phyloP scores from a whole-genome alignment of 2,113 vertebrate genomes.

The Leucosticte australis region DNA sequence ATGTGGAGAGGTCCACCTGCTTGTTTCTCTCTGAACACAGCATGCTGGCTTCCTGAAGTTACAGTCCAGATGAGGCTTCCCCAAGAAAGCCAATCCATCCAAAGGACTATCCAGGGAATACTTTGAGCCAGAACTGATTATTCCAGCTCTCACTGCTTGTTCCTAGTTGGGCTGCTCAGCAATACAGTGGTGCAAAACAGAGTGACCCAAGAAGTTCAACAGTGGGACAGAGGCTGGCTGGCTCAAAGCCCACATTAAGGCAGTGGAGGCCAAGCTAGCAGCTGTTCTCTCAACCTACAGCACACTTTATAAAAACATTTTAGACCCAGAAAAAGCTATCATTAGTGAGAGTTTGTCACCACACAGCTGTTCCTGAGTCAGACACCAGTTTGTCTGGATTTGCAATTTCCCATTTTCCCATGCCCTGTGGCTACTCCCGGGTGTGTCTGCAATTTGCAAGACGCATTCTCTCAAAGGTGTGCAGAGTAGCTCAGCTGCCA shows the following conservation, averaged over 20 bases:
- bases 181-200: fast-evolving
- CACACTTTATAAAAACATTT: not conserved
- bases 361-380: not conserved
- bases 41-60: not conserved
- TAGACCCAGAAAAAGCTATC: not conserved
- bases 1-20: not conserved
- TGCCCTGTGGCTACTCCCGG: not conserved
- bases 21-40: not conserved
- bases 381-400: not conserved
- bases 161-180: not conserved
- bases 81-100: not conserved
- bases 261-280: not conserved
- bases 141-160: not conserved
- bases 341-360: not conserved
- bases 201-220: not conserved
- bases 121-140: not conserved
- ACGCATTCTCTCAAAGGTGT: fast-evolving
- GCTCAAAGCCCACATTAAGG: not conserved
- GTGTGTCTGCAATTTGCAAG: not conserved
- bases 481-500: not conserved
- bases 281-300: not conserved
- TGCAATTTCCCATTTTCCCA: not conserved
- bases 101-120: not conserved
- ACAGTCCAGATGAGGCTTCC: not conserved
- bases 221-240: not conserved